phyloP scores from a whole-genome alignment of 2,888 invertebrate genomes.

The Leistus spinibarbis region DNA sequence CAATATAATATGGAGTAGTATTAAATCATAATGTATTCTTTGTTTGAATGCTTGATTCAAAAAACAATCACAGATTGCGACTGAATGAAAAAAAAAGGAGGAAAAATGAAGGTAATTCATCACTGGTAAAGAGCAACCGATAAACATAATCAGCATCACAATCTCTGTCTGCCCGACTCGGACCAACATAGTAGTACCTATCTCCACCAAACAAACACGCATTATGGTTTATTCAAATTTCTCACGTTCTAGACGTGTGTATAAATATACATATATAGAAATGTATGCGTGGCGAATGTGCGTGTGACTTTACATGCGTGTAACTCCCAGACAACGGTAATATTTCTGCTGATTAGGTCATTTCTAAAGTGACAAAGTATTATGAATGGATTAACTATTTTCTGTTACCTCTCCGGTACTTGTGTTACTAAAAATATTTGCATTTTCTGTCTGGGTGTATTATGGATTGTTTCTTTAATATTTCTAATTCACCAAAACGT shows the following conservation, averaged over 20 bases:
- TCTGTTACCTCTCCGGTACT: no score
- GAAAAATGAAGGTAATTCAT: no score
- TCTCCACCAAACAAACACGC: neutral
- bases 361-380: slow-evolving; percentile 43
- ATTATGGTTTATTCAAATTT: neutral
- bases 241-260: neutral
- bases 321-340: slow-evolving; percentile 49
- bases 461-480: no score
- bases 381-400: neutral
- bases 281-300: neutral
- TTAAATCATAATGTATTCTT: no score
- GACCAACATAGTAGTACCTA: no score
- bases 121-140: slow-evolving; percentile 32
- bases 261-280: neutral
- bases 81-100: no score
- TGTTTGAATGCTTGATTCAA: no score
- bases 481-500: no score
- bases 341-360: slow-evolving; percentile 55
- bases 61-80: no score
- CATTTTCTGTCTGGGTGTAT: neutral
- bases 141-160: slow-evolving; percentile 36
- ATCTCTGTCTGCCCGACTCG: no score
- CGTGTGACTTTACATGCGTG: neutral
- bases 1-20: no score
- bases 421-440: neutral